These are phyloP conservation scores for Mystacides longicornis DNA, from an alignment of 2,888 invertebrate genomes.

Conservation along the genomic window DNA sequence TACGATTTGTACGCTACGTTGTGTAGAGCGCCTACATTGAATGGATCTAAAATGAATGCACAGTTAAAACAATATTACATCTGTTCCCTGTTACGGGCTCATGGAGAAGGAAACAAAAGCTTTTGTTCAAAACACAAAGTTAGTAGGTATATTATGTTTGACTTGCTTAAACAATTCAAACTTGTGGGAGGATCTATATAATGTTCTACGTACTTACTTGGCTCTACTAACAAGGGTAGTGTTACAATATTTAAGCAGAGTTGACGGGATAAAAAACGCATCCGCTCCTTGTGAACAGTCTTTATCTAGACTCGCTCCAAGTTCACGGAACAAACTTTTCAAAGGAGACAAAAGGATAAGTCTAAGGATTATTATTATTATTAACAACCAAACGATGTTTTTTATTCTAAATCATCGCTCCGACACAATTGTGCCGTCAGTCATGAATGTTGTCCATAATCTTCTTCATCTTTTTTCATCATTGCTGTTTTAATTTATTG, in stretches of 20 bases:
- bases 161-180: slow-evolving; percentile 18
- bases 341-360: no score
- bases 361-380: no score
- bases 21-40: no score
- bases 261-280: neutral
- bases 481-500: no score
- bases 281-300: neutral
- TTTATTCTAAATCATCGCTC: no score
- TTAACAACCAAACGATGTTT: no score
- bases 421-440: no score
- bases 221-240: neutral
- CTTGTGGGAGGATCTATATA: neutral
- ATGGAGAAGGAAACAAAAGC: slow-evolving; percentile 23
- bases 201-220: neutral
- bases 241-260: neutral
- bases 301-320: neutral
- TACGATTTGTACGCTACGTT: no score
- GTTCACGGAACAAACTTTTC: neutral
- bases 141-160: slow-evolving; percentile 25
- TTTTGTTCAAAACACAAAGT: slow-evolving; percentile 23
- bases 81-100: slow-evolving; percentile 18
- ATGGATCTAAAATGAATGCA: slow-evolving; percentile 20
- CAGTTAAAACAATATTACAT: slow-evolving; percentile 21
- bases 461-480: no score
- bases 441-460: no score